phyloP scores from a whole-genome alignment of 2,113 vertebrate species.

The Entelurus aequoreus region DNA sequence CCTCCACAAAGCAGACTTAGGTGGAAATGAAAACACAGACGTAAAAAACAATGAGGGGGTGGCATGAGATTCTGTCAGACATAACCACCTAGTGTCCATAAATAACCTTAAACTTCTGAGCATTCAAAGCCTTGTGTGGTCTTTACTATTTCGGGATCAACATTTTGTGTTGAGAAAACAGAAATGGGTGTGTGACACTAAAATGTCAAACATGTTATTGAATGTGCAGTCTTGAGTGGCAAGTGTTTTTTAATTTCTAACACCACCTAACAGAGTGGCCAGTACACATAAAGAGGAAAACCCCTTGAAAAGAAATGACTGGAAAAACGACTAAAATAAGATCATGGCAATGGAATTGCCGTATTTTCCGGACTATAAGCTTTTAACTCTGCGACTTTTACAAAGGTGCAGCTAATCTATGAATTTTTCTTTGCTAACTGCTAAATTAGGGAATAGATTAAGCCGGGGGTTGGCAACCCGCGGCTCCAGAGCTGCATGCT shows the following conservation, averaged over 20 bases:
- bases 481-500: too few species aligned
- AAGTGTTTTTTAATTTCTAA: conserved; percentile 4
- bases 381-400: too few species aligned
- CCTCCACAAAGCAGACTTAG: conserved; percentile 14
- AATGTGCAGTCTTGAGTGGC: conserved; percentile 29
- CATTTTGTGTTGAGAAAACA: conserved; percentile 39
- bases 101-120: conserved; percentile 44
- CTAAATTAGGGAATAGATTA: too few species aligned
- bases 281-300: not conserved
- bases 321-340: too few species aligned
- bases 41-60: conserved; percentile 38
- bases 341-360: too few species aligned
- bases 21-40: conserved; percentile 33
- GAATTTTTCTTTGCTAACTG: too few species aligned
- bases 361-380: too few species aligned
- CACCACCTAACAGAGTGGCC: not conserved
- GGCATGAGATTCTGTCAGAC: conserved; percentile 35
- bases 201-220: conserved; percentile 47
- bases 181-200: conserved; percentile 31
- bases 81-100: conserved; percentile 46
- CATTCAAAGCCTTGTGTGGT: conserved; percentile 33
- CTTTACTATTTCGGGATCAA: conserved; percentile 43
- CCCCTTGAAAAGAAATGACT: not conserved
- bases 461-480: too few species aligned
- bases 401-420: too few species aligned